Evolutionary conservation across 2,797 vertebrate species (phyloP), one percentile per base, ranked within the genome.

Genomic region (Paguma larvata): DNA sequence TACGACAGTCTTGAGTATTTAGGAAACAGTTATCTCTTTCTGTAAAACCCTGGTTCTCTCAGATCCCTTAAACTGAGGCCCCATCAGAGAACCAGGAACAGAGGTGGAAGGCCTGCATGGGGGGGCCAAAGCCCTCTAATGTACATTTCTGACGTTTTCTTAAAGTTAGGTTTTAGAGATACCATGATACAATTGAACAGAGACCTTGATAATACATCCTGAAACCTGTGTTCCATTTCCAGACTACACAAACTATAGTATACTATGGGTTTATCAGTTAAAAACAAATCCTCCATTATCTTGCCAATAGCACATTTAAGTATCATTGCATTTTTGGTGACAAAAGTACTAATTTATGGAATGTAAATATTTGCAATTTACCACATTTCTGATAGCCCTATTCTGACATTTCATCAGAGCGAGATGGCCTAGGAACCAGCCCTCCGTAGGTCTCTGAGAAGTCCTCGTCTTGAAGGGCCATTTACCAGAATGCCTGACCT

Each of bases 161-260:
- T 92, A 59, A 94, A 89, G 32, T 85, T 41, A 65, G 30, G 11
- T 72, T 94, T 96, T 85, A 89, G 56, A 89, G 34, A 80, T 38
- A 51, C 3, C n/a, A 30, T 30, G 56, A 59, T 34, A 89, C 41
- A 4, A 73, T 23, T 30, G 15, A 85, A n/a, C 21, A 27, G 65
- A 93, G 65, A 59, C 30, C 63, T 75, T 85, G 34, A 70, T 44
- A 62, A 48, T 56, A 27, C 18, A 78, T 83, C 68, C 86, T 90
- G 21, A 83, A 92, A 84, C 14, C 6, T 44, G 23, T 67, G 15
- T 92, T 46, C 7, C 62, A 15, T 48, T 89, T 38, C 53, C 38
- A 95, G 67, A 59, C 38, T 23, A 82, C 5, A 53, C 4, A 89
- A 73, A 32, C 65, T 77, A 8, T 32, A 80, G 38, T 73, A 9